phyloP scores from a whole-genome alignment of 2,113 vertebrate species.

The Melospiza georgiana region DNA sequence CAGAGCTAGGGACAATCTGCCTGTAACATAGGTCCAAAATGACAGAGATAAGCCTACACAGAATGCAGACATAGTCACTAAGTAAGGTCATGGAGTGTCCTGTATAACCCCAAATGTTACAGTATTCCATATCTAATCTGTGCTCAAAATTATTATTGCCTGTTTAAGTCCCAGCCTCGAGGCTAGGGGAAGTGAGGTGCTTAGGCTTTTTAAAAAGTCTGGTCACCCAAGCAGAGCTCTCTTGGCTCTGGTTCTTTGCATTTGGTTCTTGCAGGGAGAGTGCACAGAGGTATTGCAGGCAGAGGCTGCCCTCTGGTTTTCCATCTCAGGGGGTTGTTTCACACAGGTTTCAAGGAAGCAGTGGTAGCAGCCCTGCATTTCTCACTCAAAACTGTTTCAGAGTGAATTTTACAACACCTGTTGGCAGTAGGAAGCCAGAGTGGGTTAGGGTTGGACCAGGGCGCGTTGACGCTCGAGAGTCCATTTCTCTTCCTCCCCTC shows the following conservation, averaged over 20 bases:
- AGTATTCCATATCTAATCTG: neutral
- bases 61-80: neutral
- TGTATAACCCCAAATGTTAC: neutral
- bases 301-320: neutral
- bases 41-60: neutral
- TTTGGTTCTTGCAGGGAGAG: neutral
- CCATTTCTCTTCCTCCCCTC: neutral
- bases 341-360: neutral
- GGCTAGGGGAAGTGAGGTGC: neutral
- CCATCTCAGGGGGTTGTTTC: neutral
- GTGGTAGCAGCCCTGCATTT: neutral
- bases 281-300: rapidly evolving
- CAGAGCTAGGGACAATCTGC: neutral
- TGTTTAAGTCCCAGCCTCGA: neutral
- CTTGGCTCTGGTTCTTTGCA: neutral
- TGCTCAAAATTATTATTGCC: neutral
- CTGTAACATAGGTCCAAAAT: neutral
- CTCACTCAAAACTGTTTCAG: neutral
- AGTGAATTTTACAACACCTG: neutral
- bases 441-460: rapidly evolving
- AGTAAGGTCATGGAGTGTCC: neutral
- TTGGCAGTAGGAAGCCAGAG: rapidly evolving
- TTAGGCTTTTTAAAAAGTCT: rapidly evolving
- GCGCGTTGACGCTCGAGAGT: rapidly evolving
- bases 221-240: neutral